Percentiles rank a stretch among this genome's conserved stretches.
Conservation (phyloP, 2,888 invertebrate species). For the Lissocephala sabroskyi region DNA sequence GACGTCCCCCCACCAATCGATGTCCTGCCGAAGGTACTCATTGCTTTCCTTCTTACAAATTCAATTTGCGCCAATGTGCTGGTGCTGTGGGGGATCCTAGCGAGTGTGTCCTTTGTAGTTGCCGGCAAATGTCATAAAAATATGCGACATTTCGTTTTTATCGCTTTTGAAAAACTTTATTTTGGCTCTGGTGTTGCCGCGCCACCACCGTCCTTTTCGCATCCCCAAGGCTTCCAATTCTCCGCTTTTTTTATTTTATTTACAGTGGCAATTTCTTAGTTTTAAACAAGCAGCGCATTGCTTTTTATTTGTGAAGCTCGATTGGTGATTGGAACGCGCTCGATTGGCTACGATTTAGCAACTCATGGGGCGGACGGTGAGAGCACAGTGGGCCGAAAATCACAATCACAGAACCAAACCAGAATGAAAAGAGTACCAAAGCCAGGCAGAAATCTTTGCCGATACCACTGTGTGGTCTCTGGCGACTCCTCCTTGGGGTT, state of each 20-base stretch:
- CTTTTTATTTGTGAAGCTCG: constrained; percentile 57
- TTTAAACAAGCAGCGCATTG: constrained; percentile 66
- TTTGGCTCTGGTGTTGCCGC: constrained; percentile 39
- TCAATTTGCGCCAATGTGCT: constrained; percentile 41
- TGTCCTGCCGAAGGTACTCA: too few species aligned
- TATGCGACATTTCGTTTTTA: constrained; percentile 74
- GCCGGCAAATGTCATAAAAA: constrained; percentile 71
- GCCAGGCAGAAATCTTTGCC: too few species aligned
- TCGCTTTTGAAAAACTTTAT: constrained; percentile 72
- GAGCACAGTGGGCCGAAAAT: constrained; percentile 10
- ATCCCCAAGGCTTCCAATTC: constrained; percentile 5
- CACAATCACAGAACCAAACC: too few species aligned
- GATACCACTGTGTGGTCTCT: too few species aligned
- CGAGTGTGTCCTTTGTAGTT: constrained; percentile 1
- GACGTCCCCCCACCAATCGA: too few species aligned
- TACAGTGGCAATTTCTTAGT: constrained; percentile 63
- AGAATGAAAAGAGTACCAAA: too few species aligned
- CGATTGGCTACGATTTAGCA: constrained; percentile 56
- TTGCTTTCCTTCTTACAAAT: constrained; percentile 38
- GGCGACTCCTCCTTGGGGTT: neutral
- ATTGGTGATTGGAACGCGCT: constrained; percentile 59
- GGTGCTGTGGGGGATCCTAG: neutral
- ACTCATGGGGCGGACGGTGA: neutral
- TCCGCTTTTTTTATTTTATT: constrained; percentile 44
- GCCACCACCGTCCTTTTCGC: constrained; percentile 9